Percentiles rank a stretch among this genome's conserved stretches.
Conservation (phyloP, 2,113 vertebrate species). For the Syngnathus scovelli region DNA sequence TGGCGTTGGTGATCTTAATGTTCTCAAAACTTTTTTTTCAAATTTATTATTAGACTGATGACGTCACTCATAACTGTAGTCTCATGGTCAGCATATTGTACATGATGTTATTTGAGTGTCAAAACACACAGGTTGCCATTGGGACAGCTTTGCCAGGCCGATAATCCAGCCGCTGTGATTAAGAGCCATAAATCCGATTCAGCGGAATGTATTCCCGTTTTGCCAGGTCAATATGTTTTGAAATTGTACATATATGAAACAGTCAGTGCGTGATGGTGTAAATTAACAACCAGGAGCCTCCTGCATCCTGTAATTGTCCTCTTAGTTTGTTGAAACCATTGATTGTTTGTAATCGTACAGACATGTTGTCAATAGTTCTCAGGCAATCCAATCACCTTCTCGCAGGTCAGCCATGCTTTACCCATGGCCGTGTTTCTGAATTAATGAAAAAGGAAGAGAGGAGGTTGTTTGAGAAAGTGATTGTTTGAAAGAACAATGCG, state of each 20-base stretch:
- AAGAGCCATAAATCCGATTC: background rate
- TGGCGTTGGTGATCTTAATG: too few relatives aligned
- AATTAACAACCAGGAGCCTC: background rate
- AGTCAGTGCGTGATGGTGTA: background rate
- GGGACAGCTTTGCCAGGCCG: background rate
- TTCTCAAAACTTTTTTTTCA: background rate
- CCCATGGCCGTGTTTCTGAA: conserved; percentile 48
- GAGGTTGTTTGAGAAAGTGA: background rate
- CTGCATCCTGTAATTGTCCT: conserved; percentile 23
- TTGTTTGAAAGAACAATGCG: conserved; percentile 16
- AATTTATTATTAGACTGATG: background rate
- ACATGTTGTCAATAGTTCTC: conserved; percentile 59
- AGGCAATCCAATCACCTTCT: conserved; percentile 62
- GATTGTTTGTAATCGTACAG: conserved; percentile 56
- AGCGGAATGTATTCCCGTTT: background rate
- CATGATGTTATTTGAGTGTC: background rate
- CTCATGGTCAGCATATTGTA: background rate
- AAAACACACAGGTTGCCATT: background rate
- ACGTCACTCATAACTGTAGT: background rate
- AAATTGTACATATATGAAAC: background rate
- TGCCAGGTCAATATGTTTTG: background rate
- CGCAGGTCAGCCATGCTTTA: conserved; percentile 48
- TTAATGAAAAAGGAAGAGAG: conserved; percentile 40
- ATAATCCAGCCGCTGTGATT: background rate
- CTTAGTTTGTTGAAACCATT: conserved; percentile 46